These are phyloP conservation scores for Coregonus clupeaformis DNA, from an alignment of 2,113 vertebrate species.

Conservation along the genomic window DNA sequence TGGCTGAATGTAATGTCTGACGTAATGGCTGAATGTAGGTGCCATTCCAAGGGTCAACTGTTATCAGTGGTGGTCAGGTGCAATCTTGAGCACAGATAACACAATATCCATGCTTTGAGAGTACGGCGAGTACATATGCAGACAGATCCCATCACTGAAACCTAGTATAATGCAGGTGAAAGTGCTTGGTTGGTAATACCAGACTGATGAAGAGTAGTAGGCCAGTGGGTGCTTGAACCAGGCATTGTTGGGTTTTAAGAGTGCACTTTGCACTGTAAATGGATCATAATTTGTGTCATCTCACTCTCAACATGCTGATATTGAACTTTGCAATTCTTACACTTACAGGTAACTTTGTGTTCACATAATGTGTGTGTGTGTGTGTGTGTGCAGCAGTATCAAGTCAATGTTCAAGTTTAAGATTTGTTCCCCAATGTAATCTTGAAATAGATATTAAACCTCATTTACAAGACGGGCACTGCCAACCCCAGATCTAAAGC, in stretches of 20 bases:
- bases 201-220: neutral
- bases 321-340: too few relatives aligned
- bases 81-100: conserved; percentile 15
- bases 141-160: neutral
- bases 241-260: too few relatives aligned
- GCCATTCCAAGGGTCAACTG: conserved; percentile 6
- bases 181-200: conserved; percentile 5
- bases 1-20: conserved; percentile 3
- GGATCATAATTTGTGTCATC: too few relatives aligned
- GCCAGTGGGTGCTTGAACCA: neutral
- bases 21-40: conserved; percentile 22
- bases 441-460: too few relatives aligned
- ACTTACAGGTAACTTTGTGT: too few relatives aligned
- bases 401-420: too few relatives aligned
- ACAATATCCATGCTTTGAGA: neutral
- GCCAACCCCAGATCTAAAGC: neutral
- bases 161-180: conserved; percentile 21
- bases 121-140: neutral
- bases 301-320: too few relatives aligned
- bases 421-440: too few relatives aligned
- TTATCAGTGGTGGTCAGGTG: conserved; percentile 20
- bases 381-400: too few relatives aligned
- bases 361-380: too few relatives aligned
- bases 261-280: too few relatives aligned
- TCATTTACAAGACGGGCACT: neutral